A percentile compares a stretch with the other conserved stretches of the same genome.
Evolutionary conservation across 2,113 vertebrate species (phyloP).

Genomic region (Morphnarchus princeps): DNA sequence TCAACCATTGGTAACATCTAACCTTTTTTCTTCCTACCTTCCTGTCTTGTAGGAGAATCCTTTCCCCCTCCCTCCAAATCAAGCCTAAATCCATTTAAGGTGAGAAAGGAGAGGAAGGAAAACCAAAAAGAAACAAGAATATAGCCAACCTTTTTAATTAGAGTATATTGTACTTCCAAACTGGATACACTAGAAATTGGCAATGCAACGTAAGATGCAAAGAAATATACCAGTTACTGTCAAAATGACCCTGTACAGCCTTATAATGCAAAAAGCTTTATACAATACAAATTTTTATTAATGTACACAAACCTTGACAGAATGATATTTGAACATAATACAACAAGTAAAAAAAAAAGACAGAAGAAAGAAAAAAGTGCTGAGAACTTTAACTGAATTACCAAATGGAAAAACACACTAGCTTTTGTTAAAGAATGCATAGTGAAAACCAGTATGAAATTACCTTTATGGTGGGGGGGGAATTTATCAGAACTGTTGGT

Average conservation of each 20-base stretch:
- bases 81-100: background rate
- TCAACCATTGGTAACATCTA: background rate
- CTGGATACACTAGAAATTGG: conserved; percentile 99
- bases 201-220: conserved; percentile 95
- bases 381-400: conserved; percentile 73
- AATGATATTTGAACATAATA: conserved; percentile 84
- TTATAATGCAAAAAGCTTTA: conserved; percentile 98
- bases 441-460: conserved; percentile 67
- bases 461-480: conserved; percentile 55
- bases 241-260: conserved; percentile 99
- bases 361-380: conserved; percentile 78
- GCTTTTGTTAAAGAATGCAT: conserved; percentile 66
- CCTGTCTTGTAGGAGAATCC: background rate
- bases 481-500: conserved; percentile 68
- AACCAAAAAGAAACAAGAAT: conserved; percentile 56
- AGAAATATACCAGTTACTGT: conserved; percentile 94
- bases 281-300: conserved; percentile 96
- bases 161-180: conserved; percentile 99
- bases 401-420: conserved; percentile 72
- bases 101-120: conserved; percentile 15
- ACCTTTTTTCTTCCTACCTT: background rate
- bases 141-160: conserved; percentile 86
- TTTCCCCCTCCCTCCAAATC: background rate
- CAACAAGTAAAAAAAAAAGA: conserved; percentile 76
- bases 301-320: conserved; percentile 82